Conservation (phyloP, 2,888 invertebrate genomes). For the Spialia ferax region DNA sequence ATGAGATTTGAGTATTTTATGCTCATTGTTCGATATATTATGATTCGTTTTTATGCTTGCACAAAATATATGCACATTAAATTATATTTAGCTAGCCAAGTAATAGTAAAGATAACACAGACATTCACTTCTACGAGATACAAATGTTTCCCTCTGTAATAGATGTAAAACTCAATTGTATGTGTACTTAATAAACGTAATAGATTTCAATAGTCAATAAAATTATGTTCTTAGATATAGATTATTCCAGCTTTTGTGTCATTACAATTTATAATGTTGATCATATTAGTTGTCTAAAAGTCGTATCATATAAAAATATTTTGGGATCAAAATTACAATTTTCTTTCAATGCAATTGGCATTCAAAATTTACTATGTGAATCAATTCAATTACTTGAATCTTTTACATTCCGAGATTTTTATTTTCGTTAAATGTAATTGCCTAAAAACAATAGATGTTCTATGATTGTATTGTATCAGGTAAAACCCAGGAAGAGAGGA, state of each 20-base stretch:
- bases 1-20: slow-evolving; percentile 50
- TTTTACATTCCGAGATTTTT: slow-evolving; percentile 15
- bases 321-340: slow-evolving; percentile 77
- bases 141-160: slow-evolving; percentile 26
- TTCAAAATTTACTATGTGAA: slow-evolving; percentile 54
- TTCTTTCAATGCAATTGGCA: slow-evolving; percentile 56
- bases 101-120: slow-evolving; percentile 39
- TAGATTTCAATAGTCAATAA: slow-evolving; percentile 73
- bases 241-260: slow-evolving; percentile 56
- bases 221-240: slow-evolving; percentile 60
- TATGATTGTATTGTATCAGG: no score
- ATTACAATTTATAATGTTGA: slow-evolving; percentile 45
- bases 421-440: no score
- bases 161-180: slow-evolving; percentile 56
- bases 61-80: slow-evolving; percentile 54
- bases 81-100: slow-evolving; percentile 45
- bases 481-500: no score
- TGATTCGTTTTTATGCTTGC: slow-evolving; percentile 51
- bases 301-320: slow-evolving; percentile 49
- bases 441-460: no score
- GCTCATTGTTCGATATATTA: slow-evolving; percentile 46
- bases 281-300: slow-evolving; percentile 42
- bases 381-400: slow-evolving; percentile 47
- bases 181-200: slow-evolving; percentile 77
- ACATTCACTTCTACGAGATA: slow-evolving; percentile 22